These are phyloP conservation scores for Aspiorhynchus laticeps DNA, from an alignment of 2,113 vertebrate species.

Conservation along the genomic window DNA sequence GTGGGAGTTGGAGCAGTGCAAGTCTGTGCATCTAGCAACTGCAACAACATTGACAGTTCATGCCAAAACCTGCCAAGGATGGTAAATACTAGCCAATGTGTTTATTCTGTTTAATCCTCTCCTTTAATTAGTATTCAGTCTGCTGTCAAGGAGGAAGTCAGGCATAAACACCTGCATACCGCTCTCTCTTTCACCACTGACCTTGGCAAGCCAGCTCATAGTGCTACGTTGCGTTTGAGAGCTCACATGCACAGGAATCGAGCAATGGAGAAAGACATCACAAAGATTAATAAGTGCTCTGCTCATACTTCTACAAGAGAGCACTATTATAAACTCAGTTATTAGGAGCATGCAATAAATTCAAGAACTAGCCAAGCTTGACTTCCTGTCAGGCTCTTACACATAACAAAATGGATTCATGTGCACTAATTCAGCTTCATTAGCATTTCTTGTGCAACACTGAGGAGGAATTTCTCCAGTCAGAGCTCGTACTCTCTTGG, in stretches of 20 bases:
- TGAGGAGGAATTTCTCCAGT: conserved; percentile 15
- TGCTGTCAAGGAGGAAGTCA: conserved; percentile 11
- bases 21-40: conserved; percentile 5
- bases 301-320: neutral
- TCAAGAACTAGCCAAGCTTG: conserved; percentile 8
- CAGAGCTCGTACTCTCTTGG: conserved; percentile 18
- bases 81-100: conserved; percentile 5
- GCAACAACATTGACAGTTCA: neutral
- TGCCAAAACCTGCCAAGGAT: conserved; percentile 26
- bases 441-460: conserved; percentile 38
- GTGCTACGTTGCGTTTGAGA: neutral
- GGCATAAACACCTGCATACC: conserved; percentile 43
- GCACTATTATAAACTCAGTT: neutral
- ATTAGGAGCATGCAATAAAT: neutral
- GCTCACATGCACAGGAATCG: neutral
- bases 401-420: conserved; percentile 18
- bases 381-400: conserved; percentile 26
- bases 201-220: neutral
- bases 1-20: neutral
- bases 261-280: neutral
- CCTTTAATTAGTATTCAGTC: conserved; percentile 17
- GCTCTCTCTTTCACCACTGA: conserved; percentile 14
- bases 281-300: neutral
- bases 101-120: conserved; percentile 23
- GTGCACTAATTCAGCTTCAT: conserved; percentile 20